Conservation (phyloP, 2,113 vertebrate species). For the Meles meles region DNA sequence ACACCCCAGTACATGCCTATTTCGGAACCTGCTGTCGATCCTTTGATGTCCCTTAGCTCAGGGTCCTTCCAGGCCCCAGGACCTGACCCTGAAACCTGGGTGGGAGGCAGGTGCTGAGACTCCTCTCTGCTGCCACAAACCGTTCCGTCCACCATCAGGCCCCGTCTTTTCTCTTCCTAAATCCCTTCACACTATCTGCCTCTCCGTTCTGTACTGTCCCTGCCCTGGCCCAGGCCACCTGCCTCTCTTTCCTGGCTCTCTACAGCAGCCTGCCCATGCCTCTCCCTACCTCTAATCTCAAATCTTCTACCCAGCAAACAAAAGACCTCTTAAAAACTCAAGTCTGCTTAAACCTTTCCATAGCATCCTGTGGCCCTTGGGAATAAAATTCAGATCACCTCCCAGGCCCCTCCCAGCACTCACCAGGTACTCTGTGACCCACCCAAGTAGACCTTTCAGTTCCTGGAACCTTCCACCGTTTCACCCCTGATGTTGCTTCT, state of each 20-base stretch:
- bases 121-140: background rate
- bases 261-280: background rate
- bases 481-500: background rate
- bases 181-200: rapidly evolving
- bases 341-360: background rate
- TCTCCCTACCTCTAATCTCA: background rate
- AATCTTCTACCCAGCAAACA: background rate
- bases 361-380: background rate
- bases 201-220: rapidly evolving
- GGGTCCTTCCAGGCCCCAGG: rapidly evolving
- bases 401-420: background rate
- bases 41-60: background rate
- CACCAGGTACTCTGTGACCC: too few species aligned
- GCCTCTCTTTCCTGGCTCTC: background rate
- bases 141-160: rapidly evolving
- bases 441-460: background rate
- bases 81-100: too few species aligned
- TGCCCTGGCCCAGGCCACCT: background rate
- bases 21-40: too few species aligned
- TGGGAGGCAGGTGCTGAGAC: too few species aligned
- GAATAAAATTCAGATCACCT: background rate
- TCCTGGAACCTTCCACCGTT: background rate
- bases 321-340: background rate
- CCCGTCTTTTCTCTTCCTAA: background rate
- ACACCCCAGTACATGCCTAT: rapidly evolving